Base-by-base conservation (phyloP, 2,888 invertebrate genomes). In the Cheilosia impressa region DNA sequence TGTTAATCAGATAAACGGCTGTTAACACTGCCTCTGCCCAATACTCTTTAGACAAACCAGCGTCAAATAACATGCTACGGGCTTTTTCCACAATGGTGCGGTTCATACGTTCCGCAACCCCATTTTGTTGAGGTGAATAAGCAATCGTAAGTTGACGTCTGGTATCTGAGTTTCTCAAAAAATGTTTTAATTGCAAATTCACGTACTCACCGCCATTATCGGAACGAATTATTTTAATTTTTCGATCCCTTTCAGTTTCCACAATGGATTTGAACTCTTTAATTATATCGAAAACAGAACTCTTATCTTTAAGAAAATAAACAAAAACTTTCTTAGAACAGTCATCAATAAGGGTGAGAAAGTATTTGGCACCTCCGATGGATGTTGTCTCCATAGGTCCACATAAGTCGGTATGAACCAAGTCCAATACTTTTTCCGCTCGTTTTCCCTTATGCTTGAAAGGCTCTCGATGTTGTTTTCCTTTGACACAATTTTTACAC, bases 261-360 rank as follows among this genome's bases (percentile, higher is more conserved):
- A 58, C 38, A 41, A 43, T 9, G 17, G 38, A 22, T 24, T 41
- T 58, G 34, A 31, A 17, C n/a, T n/a, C 7, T 47, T 47, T 47
- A n/a, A 47, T 17, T 6, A 1, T 47, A 4, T 47, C 47, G 5
- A 47, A 47, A 47, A 47, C 47, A 7, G 7, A 15, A 47, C 47
- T 47, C 3, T 47, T 47, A 4, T 47, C 17, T 17, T 47, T 47
- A 4, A 47, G n/a, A 47, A 47, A 47, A 47, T 47, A 47, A 17
- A 47, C 47, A 17, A 17, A 47, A 17, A 47, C 47, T 5, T 47
- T 47, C 19, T 47, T 47, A 19, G 62, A 63, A 19, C 17, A 34
- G 19, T 63, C 47, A 19, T 63, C 62, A 47, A 63, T 63, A 9
- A 63, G 62, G 2, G 60, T 45, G 22, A 60, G n/a, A 58, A 58